phyloP scores from a whole-genome alignment of 1,140 invertebrate genomes.

The Pteromalus puparum region DNA sequence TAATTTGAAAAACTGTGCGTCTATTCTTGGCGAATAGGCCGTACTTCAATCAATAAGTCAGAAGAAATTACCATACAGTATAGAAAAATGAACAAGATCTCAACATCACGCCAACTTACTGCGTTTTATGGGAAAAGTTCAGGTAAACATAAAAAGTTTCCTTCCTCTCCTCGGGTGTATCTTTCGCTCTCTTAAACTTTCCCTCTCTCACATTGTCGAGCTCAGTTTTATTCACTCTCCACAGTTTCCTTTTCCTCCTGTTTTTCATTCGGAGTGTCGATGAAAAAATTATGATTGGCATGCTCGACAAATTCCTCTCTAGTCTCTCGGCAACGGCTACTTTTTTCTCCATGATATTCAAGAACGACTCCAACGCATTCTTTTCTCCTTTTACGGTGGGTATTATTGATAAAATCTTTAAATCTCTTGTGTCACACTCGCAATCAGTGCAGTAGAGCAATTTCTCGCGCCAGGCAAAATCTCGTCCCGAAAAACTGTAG shows the following conservation, averaged over 20 bases:
- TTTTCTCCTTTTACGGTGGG: no score
- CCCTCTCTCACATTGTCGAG: background rate
- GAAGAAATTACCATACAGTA: background rate
- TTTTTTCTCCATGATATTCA: no score
- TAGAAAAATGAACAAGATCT: slow-evolving; percentile 4
- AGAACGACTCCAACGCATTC: no score
- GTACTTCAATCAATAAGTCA: background rate
- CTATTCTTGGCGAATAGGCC: background rate
- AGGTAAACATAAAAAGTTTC: background rate
- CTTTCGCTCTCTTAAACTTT: background rate
- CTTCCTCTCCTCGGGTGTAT: background rate
- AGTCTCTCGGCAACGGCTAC: background rate
- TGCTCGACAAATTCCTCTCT: background rate
- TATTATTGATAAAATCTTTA: no score
- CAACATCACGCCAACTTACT: background rate
- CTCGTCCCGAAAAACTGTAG: background rate
- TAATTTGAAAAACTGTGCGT: background rate
- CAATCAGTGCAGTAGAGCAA: background rate
- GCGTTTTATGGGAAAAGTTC: background rate
- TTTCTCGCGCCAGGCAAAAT: background rate
- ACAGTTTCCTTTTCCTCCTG: background rate
- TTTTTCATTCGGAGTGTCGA: background rate
- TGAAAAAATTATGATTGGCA: background rate
- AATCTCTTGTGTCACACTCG: background rate
- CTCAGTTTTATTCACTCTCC: background rate